Evolutionary conservation across 2,797 vertebrate species (phyloP).

Genomic region (Acanthornis magna): DNA sequence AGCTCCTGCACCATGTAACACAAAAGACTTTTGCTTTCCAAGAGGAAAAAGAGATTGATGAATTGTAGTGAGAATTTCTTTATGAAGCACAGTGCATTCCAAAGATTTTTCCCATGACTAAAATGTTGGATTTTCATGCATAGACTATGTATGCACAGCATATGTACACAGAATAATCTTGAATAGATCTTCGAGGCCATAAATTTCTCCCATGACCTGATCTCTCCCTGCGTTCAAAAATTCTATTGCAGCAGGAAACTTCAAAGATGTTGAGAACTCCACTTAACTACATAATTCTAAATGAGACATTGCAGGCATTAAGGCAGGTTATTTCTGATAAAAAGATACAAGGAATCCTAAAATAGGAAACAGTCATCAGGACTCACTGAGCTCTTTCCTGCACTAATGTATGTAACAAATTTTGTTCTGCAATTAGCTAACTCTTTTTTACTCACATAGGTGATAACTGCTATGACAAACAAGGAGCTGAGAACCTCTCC

Average conservation of each 20-base stretch:
- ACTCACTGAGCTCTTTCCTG: neutral
- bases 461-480: neutral
- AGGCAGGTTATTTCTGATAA: neutral
- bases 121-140: constrained; percentile 28
- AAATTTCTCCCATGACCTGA: neutral
- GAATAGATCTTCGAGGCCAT: neutral
- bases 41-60: neutral
- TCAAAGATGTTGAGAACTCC: neutral
- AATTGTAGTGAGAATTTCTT: neutral
- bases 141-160: neutral
- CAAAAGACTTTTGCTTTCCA: neutral
- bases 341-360: neutral
- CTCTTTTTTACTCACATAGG: neutral
- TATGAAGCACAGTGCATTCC: constrained; percentile 37
- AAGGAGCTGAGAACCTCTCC: neutral
- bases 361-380: neutral
- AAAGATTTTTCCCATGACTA: constrained; percentile 58
- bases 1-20: constrained; percentile 6
- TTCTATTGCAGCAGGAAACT: neutral
- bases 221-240: neutral
- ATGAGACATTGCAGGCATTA: neutral
- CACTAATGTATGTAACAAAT: too few species aligned
- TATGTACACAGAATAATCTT: neutral
- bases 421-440: neutral
- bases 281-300: neutral